A percentile compares a stretch with the other conserved stretches of the same genome.
Evolutionary conservation across 2,888 invertebrate genomes (phyloP).

Genomic region (Drosophila tanythrix): DNA sequence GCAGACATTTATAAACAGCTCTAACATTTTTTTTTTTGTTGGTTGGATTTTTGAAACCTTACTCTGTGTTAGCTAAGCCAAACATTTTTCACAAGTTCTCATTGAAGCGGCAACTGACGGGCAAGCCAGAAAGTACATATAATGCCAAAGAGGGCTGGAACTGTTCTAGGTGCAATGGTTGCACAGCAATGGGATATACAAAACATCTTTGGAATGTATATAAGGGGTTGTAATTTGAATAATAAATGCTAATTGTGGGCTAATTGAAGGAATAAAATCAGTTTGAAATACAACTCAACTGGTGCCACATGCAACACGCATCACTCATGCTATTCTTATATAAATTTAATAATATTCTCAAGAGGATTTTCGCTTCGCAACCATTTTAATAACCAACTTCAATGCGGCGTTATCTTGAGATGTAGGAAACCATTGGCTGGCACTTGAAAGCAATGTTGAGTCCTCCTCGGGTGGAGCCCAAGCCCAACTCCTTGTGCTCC

Average conservation of each 20-base stretch:
- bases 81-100: neutral
- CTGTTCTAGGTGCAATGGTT: neutral
- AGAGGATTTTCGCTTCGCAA: constrained; percentile 1
- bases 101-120: neutral
- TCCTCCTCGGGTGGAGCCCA: constrained; percentile 1
- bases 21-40: neutral
- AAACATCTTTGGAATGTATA: neutral
- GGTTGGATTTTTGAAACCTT: neutral
- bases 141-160: too few relatives aligned
- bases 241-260: neutral
- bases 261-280: neutral
- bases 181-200: neutral
- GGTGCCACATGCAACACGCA: neutral
- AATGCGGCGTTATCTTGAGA: constrained; percentile 1
- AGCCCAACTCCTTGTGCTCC: neutral
- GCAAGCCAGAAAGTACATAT: neutral
- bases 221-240: neutral
- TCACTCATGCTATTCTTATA: neutral
- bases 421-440: constrained; percentile 6
- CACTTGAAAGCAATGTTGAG: constrained; percentile 15
- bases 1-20: neutral
- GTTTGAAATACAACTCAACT: neutral
- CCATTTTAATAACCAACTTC: neutral
- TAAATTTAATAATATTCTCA: constrained; percentile 22
- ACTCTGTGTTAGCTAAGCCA: neutral